Evolutionary conservation across 1,140 invertebrate genomes (phyloP), one percentile per base, ranked within the genome.

Genomic region (Heterodera schachtii): DNA sequence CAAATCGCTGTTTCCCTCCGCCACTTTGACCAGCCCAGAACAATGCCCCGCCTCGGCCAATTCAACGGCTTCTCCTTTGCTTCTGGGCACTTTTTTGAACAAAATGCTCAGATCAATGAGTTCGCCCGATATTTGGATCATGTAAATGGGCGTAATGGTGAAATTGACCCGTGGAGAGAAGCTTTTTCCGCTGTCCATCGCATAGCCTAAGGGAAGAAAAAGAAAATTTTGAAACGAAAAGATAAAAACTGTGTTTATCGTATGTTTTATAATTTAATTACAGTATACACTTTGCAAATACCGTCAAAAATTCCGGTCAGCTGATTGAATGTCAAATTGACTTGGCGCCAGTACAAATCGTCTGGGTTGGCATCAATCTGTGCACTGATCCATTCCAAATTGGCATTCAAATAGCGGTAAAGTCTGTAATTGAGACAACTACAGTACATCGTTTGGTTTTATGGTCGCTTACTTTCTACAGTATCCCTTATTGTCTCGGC

Each of bases 71-170:
- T 84, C 81, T 67, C 87, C 85, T 43, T 64, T 64, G 69, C 19
- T 46, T 31, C 16, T 43, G 66, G 81, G 73, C 2, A 76, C 83
- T 77, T 87, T 89, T 49, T 89, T 89, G 75, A 89, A 82, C 60
- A 79, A 78, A 57, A 90, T 84, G 44, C 82, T 81, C 16, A 89
- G 79, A 75, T 89, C 88, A 64, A 89, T 80, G 44, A 89, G 76
- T 44, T 89, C 88, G 7, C 88, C 88, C 21, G 88, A 87, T 16
- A 89, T 77, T 76, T 89, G 88, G 31, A 89, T 81, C 85, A 90
- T 86, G 31, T 71, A 67, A 41, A 88, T 69, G 16, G 86, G 84
- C 66, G 66, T 79, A n/a, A 88, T 71, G 73, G 89, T 84, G 66
- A 89, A 88, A 57, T 81, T 79, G 41, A 88, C 85, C 11, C 69